Evolutionary conservation across 2,888 invertebrate species (phyloP).

Genomic region (Deilephila porcellus): DNA sequence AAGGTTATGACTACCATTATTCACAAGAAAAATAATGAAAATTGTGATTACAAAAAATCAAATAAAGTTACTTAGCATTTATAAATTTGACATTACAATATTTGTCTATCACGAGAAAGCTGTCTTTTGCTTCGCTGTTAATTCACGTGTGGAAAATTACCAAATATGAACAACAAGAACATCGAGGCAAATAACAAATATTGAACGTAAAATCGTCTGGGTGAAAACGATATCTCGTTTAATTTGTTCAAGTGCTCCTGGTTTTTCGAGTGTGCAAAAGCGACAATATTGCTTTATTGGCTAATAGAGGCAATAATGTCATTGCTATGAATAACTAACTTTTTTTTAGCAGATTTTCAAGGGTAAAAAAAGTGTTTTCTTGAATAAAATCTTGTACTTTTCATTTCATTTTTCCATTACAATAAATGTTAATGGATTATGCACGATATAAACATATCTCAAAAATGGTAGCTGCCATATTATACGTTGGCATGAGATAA

Average conservation of each 20-base stretch:
- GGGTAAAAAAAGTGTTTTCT: no score
- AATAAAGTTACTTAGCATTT: no score
- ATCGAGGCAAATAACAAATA: background rate
- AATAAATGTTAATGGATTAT: background rate
- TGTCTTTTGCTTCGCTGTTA: background rate
- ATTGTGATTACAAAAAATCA: no score
- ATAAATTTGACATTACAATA: background rate
- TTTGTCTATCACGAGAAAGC: background rate
- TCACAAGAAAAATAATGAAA: no score
- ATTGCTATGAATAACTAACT: no score
- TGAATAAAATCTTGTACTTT: no score
- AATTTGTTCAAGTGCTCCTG: conserved; percentile 13
- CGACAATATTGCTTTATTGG: background rate
- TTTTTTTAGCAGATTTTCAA: no score
- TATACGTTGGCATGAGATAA: background rate
- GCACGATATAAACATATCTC: background rate
- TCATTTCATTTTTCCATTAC: background rate
- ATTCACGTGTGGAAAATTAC: background rate
- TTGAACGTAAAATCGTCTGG: background rate
- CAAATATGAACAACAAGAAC: background rate
- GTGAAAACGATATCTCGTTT: conserved; percentile 11
- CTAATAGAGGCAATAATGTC: background rate
- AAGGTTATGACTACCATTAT: no score
- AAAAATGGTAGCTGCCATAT: background rate
- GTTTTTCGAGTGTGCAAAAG: background rate